Evolutionary conservation across 2,888 invertebrate genomes (phyloP), one percentile per base, ranked within the genome.

Genomic region (Ornithoptera alexandrae): DNA sequence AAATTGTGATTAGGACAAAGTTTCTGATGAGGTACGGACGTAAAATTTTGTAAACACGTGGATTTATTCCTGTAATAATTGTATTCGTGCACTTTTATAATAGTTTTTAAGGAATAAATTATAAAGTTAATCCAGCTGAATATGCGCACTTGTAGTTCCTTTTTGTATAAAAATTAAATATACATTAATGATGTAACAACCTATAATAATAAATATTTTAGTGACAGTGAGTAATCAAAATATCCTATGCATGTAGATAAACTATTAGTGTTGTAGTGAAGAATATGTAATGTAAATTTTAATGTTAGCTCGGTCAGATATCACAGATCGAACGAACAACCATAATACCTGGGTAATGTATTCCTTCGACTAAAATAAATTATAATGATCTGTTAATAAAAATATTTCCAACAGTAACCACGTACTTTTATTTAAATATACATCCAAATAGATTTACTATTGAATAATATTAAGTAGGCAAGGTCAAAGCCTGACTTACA

Each of bases 381-480:
- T 87, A 88, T 88, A 85, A 87, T 73, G 77, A 88, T 81, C 84
- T 89, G 91, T 92, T 92, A 90, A 88, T 89, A 89, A 90, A 89
- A 91, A 88, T 85, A 85, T 85, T 88, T 75, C 82, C 85, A 89
- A 85, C 81, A 81, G 80, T 79, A 78, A n/a, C 22, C 67, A 62
- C 36, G 53, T 71, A 67, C 74, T 75, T 77, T 81, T 78, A 82
- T 80, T 80, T 79, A 60, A 62, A 24, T 56, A 15, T 20, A 50
- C 67, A 36, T 62, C 15, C 17, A n/a, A 24, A 64, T 18, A 60
- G 15, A 2, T 30, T 30, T 30, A 30, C 30, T 30, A 15, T 46
- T 46, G 2, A 46, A 46, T 15, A 46, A 46, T 46, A 10, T 46
- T 15, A 46, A 46, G 18, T 15, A 50, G 0, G 3, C 15, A 50